These are phyloP conservation scores for Neodiprion lecontei DNA, from an alignment of 1,140 invertebrate genomes.

Conservation along the genomic window DNA sequence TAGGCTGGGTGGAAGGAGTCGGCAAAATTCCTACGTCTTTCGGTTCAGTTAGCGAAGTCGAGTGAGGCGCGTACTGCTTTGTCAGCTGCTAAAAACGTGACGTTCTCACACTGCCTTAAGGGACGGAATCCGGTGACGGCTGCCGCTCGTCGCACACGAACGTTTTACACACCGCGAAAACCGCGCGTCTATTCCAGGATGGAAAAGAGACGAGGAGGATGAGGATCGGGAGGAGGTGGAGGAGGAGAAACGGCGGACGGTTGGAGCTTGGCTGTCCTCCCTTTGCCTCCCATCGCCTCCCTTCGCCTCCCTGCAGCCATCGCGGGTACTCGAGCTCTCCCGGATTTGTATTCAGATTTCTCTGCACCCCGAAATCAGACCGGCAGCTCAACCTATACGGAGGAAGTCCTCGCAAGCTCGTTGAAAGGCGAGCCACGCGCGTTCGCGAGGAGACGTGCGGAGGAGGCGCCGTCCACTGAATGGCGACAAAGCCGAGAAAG, in stretches of 20 bases:
- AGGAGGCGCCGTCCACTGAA: not conserved
- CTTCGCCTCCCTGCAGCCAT: no score
- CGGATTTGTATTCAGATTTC: not conserved
- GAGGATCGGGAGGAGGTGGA: not conserved
- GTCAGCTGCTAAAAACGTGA: constrained; percentile 7
- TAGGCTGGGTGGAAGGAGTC: no score
- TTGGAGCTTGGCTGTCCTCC: no score
- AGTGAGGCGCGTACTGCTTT: not conserved
- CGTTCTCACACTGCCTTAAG: not conserved
- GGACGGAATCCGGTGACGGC: not conserved
- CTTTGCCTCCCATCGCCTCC: no score
- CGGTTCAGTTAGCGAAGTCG: no score
- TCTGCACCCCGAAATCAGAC: constrained; percentile 1
- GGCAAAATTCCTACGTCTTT: no score
- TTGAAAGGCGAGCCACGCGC: not conserved
- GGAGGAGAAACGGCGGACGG: not conserved
- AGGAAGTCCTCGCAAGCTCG: not conserved
- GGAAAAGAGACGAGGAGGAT: not conserved
- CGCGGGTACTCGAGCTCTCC: not conserved
- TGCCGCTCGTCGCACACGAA: not conserved
- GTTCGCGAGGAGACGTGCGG: not conserved
- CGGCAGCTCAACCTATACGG: not conserved
- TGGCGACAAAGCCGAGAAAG: not conserved
- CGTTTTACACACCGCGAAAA: not conserved
- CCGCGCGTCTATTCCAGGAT: not conserved